phyloP scores from a whole-genome alignment of 2,113 vertebrate genomes.

The Crypturellus undulatus region DNA sequence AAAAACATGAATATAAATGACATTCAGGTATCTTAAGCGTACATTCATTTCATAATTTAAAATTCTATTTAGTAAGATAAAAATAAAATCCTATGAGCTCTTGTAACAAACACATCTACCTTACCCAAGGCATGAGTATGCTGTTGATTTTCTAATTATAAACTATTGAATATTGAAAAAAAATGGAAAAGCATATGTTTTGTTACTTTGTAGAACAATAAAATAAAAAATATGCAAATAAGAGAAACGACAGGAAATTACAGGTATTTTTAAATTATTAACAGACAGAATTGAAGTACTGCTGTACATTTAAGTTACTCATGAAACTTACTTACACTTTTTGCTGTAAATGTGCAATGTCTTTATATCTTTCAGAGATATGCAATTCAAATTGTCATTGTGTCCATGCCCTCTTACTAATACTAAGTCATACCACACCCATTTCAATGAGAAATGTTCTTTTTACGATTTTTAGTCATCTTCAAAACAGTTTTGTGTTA shows the following conservation, averaged over 20 bases:
- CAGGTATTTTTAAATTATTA: background rate
- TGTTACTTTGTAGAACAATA: background rate
- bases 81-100: background rate
- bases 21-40: background rate
- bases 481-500: background rate
- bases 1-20: background rate
- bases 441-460: background rate
- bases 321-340: background rate
- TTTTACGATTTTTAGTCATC: background rate
- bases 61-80: background rate
- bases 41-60: background rate
- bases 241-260: background rate
- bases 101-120: background rate
- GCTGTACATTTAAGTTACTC: background rate
- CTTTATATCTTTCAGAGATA: background rate
- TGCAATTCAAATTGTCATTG: background rate
- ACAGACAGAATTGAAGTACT: background rate
- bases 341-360: background rate
- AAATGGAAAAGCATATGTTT: background rate
- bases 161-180: background rate
- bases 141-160: background rate
- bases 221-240: fast-evolving
- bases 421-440: background rate
- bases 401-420: background rate
- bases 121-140: background rate